Conservation (phyloP, 2,113 vertebrate genomes). For the Tichodroma muraria region DNA sequence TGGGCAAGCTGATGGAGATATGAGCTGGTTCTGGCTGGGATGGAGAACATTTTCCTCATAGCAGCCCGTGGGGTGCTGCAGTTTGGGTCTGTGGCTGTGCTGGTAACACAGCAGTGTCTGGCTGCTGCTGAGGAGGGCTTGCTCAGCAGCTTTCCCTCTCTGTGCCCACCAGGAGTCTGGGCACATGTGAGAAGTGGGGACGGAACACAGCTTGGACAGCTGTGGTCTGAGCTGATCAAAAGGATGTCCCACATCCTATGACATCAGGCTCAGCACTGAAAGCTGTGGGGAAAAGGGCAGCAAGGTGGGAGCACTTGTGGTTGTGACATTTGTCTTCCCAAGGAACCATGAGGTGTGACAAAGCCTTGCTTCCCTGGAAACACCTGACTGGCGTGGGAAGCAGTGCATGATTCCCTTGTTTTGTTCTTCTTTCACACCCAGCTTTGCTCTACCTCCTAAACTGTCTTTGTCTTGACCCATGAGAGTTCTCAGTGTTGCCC, state of each 20-base stretch:
- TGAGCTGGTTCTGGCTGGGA: not conserved
- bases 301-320: not conserved
- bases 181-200: not conserved
- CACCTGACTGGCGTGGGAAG: not conserved
- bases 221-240: not conserved
- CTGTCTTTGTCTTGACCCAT: not conserved
- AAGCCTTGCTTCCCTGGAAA: not conserved
- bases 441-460: not conserved
- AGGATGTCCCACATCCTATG: not conserved
- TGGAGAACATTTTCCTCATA: not conserved
- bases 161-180: not conserved
- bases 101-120: not conserved
- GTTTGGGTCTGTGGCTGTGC: not conserved
- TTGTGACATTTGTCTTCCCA: not conserved
- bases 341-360: accelerated
- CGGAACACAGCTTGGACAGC: not conserved
- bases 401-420: not conserved
- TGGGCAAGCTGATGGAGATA: not conserved
- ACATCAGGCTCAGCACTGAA: not conserved
- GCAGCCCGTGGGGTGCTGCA: not conserved
- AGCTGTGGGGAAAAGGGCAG: not conserved
- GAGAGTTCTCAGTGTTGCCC: not conserved
- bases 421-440: not conserved
- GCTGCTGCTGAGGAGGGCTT: not conserved
- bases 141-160: not conserved